These are phyloP conservation scores for Callipepla californica DNA, from an alignment of 2,113 vertebrate genomes.

Conservation along the genomic window DNA sequence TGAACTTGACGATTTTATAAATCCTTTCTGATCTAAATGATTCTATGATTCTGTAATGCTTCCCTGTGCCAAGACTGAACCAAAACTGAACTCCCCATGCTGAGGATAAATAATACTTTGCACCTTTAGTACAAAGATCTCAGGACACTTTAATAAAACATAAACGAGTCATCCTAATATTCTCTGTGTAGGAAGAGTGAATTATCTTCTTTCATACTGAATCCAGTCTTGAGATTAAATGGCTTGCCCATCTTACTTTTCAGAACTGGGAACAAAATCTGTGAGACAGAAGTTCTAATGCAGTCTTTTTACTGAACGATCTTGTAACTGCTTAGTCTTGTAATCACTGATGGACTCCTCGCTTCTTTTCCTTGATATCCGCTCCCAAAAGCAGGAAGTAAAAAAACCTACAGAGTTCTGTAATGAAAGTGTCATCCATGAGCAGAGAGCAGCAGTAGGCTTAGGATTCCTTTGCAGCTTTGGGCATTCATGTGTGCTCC, in stretches of 20 bases:
- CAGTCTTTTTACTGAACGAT: not conserved
- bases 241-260: not conserved
- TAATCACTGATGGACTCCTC: fast-evolving
- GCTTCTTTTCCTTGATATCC: not conserved
- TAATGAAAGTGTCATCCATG: not conserved
- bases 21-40: not conserved
- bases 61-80: not conserved
- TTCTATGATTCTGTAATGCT: not conserved
- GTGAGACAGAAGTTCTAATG: not conserved
- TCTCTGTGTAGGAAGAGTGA: not conserved
- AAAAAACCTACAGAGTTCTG: not conserved
- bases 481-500: not conserved
- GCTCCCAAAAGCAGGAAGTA: not conserved
- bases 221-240: not conserved
- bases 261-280: not conserved
- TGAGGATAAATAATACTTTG: constrained; percentile 1
- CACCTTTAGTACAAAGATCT: not conserved
- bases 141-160: not conserved
- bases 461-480: not conserved
- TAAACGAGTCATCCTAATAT: not conserved
- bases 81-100: not conserved
- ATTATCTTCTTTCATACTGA: not conserved
- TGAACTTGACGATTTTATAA: not conserved
- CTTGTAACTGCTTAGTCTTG: not conserved
- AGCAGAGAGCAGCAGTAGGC: not conserved